Base-by-base conservation (phyloP, 2,888 invertebrate species). In the Cheilosia vulpina region DNA sequence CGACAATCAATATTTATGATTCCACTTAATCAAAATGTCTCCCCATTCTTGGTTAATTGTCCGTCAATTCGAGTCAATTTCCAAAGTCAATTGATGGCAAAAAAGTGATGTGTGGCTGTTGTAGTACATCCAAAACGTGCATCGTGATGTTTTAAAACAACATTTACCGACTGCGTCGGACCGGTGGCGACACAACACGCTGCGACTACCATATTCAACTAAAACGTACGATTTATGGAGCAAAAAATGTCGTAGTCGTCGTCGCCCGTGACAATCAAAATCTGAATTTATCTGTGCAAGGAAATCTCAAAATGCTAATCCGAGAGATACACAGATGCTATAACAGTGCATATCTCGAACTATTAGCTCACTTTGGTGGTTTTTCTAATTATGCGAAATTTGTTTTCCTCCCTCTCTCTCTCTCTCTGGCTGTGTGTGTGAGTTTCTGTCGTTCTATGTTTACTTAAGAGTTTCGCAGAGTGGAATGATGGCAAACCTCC, bases 321-420 rank as follows among this genome's bases (percentile, higher is more conserved):
- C 63, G 41, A 55, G 68, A 76, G n/a, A 53, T 66, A 73, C 57
- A 55, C n/a, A 15, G 17, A 47, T 73, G 6, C 43, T 19, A 52
- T 2, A 19, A 41, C 45, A 53, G 53, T 58, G 76, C 55, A 69
- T 72, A 79, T 63, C 69, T 78, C 66, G 47, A 62, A 45, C 72
- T 62, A 72, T 76, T 71, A 73, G 68, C 76, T 89, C 87, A 88
- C 87, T 87, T 83, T 88, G 88, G 88, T 89, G 88, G 88, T 88
- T 89, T 88, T 87, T 47, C 88, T 89, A 88, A 89, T 89, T 89
- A 89, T 89, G 88, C 88, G 87, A 87, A 89, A 88, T 88, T 88
- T 88, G 87, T 88, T 87, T 84, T 87, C 87, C 66, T 57, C 27
- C 50, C 71, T 27, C 47, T 31, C 45, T 3, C 41, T 1, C 9